Evolutionary conservation across 2,797 vertebrate genomes (phyloP), one percentile per base, ranked within the genome.

Genomic region (Neomorphus geoffroyi): DNA sequence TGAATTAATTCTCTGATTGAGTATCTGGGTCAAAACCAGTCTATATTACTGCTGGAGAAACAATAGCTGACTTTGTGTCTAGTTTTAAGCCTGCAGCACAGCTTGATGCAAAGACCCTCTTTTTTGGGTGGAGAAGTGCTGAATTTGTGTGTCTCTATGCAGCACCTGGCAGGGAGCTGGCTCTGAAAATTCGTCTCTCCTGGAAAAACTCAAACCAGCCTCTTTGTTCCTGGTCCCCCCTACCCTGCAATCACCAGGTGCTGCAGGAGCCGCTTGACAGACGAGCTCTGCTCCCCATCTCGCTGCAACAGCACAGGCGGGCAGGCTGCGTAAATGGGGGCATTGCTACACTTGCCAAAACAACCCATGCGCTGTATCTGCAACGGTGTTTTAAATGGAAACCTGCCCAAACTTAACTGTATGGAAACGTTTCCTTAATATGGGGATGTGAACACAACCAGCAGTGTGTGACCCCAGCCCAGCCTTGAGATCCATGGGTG

Each of bases 311-410:
- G 2, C 41, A 61, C 79, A 33, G 82, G 32, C 60, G 39, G 89
- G 23, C 26, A n/a, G 64, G 21, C 10, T 53, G 69, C 9, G 7
- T 51, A 39, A 88, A 69, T 16, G 62, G 79, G 75, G 73, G 32
- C 65, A 39, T 43, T 83, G 81, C 91, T 54, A 5, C 80, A 23
- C 51, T 32, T 45, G 60, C 81, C 93, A 78, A 62, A 93, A 95
- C 73, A 96, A 79, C 77, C 62, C 2, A 3, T 4, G 6, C 1
- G 8, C 58, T 90, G 57, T 37, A 81, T 72, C 77, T 86, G 70
- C 73, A 18, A 9, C n/a, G 86, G 58, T 90, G 93, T 92, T 94
- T 92, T 41, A 7, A 15, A 51, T 93, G 95, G 96, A 94, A 90
- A 79, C 2, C 0, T 48, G 94, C 96, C 94, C 93, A 28, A 71